These are phyloP conservation scores for Dromius quadrimaculatus DNA, from an alignment of 2,888 invertebrate genomes.

Conservation along the genomic window DNA sequence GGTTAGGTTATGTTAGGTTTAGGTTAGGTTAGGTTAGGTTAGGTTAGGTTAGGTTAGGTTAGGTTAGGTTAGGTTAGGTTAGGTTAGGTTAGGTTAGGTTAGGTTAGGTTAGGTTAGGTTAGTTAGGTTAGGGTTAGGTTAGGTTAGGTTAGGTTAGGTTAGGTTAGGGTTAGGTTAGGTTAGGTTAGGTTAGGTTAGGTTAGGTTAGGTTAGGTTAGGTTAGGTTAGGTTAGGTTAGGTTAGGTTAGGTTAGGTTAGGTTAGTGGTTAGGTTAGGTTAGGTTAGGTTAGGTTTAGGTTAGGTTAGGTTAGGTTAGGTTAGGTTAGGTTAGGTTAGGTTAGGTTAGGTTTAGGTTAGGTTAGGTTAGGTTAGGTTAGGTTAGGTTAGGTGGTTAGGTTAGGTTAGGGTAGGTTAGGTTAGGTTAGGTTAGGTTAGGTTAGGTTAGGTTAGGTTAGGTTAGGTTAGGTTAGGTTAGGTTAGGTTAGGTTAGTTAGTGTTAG, in stretches of 20 bases:
- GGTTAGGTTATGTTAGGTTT: conserved; percentile 41
- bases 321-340: conserved; percentile 12
- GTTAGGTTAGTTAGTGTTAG: conserved; percentile 52
- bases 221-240: conserved; percentile 56
- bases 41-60: conserved; percentile 44
- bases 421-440: conserved; percentile 24
- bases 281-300: conserved; percentile 32
- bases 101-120: conserved; percentile 20
- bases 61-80: conserved; percentile 49
- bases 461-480: conserved; percentile 48
- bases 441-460: conserved; percentile 13
- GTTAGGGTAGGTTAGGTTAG: conserved; percentile 23
- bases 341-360: conserved; percentile 19
- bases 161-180: conserved; percentile 43
- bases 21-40: conserved; percentile 51
- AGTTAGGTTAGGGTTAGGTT: conserved; percentile 41
- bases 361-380: conserved; percentile 27
- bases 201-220: conserved; percentile 55
- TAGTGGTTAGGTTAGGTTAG: conserved; percentile 49
- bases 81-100: conserved; percentile 45
- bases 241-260: conserved; percentile 56
- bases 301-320: conserved; percentile 32
- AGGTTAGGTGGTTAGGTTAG: conserved; percentile 20
- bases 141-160: conserved; percentile 44
- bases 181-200: conserved; percentile 53